phyloP scores from a whole-genome alignment of 1,140 invertebrate genomes.

The Panagrolaimus sp. region DNA sequence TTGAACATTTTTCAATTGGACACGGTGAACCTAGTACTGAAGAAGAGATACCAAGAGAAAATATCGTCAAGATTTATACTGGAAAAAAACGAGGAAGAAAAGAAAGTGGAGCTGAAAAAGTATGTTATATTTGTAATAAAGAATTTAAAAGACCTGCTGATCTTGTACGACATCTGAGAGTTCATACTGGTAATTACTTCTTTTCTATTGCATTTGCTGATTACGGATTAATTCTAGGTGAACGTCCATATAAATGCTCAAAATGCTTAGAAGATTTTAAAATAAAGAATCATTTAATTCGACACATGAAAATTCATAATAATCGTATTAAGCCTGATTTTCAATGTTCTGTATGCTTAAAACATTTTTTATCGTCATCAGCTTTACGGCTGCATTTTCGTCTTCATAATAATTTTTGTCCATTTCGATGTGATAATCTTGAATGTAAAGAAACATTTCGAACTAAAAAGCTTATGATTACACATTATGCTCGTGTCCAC shows the following conservation, averaged over 20 bases:
- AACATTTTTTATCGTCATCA: conserved; percentile 11
- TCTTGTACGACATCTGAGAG: neutral
- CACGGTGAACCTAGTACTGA: too few relatives aligned
- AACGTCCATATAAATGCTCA: conserved; percentile 9
- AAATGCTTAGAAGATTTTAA: conserved; percentile 19
- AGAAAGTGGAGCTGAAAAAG: neutral
- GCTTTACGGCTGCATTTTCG: conserved; percentile 23
- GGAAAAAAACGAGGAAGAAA: neutral
- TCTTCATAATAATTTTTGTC: conserved; percentile 21
- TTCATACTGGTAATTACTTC: conserved; percentile 2
- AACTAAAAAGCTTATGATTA: conserved; percentile 19
- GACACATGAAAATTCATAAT: conserved; percentile 13
- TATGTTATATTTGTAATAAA: conserved; percentile 3
- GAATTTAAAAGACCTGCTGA: neutral
- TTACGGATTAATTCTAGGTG: conserved; percentile 5
- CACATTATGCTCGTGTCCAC: conserved; percentile 18
- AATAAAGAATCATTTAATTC: neutral
- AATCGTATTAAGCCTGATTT: neutral
- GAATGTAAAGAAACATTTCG: conserved; percentile 14
- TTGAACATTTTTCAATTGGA: too few relatives aligned
- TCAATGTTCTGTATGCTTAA: conserved; percentile 17
- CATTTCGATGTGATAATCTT: conserved; percentile 13
- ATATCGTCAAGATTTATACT: too few relatives aligned
- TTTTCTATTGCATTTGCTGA: neutral
- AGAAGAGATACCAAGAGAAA: too few relatives aligned